These are phyloP conservation scores for Chanos chanos DNA, from an alignment of 2,797 vertebrate species.

Conservation along the genomic window DNA sequence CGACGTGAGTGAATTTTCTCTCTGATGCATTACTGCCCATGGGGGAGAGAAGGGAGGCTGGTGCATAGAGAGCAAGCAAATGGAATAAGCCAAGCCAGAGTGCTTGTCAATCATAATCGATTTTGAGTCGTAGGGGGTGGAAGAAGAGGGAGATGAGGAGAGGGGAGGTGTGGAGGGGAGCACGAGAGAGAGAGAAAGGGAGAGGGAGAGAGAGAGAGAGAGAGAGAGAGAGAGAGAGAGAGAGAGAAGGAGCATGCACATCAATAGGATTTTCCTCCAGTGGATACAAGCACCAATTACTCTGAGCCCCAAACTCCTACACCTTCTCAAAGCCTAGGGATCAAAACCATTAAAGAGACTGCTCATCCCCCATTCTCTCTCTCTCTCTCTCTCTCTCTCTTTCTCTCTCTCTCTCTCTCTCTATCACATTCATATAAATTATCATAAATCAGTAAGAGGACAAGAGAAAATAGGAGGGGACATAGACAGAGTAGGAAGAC, in stretches of 20 bases:
- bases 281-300: slow-evolving; percentile 58
- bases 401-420: not conserved
- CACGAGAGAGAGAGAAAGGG: not conserved
- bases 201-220: slow-evolving; percentile 14
- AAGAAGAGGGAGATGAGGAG: not conserved
- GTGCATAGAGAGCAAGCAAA: slow-evolving; percentile 55
- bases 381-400: slow-evolving; percentile 12
- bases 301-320: slow-evolving; percentile 42
- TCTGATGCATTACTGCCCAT: slow-evolving; percentile 25
- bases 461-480: not conserved
- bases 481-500: not conserved
- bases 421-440: not conserved
- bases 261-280: slow-evolving; percentile 41
- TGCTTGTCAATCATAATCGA: slow-evolving; percentile 65
- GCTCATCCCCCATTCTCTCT: slow-evolving; percentile 33
- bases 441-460: not conserved
- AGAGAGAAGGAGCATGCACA: slow-evolving; percentile 18
- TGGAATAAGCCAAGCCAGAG: slow-evolving; percentile 45
- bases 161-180: no score
- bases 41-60: slow-evolving; percentile 20
- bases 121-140: slow-evolving; percentile 38
- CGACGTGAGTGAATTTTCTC: slow-evolving; percentile 40
- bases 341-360: slow-evolving; percentile 52
- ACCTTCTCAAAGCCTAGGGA: slow-evolving; percentile 48
- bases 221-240: slow-evolving; percentile 20